Conservation (phyloP, 2,888 invertebrate genomes). For the Drosophila monieri region DNA sequence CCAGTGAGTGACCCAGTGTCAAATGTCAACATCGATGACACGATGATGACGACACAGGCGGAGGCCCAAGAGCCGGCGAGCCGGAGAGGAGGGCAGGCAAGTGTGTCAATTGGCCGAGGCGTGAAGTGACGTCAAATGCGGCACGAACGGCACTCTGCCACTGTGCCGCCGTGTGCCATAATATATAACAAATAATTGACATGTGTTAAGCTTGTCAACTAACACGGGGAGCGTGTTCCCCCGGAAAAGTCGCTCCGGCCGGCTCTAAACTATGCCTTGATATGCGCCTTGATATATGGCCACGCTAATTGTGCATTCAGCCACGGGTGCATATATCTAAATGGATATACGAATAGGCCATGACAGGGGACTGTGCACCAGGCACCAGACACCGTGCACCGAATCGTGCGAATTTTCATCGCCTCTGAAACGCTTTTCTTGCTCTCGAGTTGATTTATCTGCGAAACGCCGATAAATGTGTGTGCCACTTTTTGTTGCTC, state of each 20-base stretch:
- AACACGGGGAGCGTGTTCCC: conserved; percentile 52
- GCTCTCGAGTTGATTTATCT: conserved; percentile 65
- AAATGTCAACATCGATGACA: conserved; percentile 64
- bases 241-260: conserved; percentile 18
- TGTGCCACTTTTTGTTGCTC: conserved; percentile 49
- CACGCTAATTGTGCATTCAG: conserved; percentile 63
- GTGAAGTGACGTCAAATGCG: conserved; percentile 60
- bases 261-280: conserved; percentile 50
- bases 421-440: conserved; percentile 67
- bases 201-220: conserved; percentile 72
- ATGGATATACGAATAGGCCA: conserved; percentile 6
- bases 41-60: conserved; percentile 53
- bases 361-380: conserved; percentile 6
- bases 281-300: conserved; percentile 53
- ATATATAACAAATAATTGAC: conserved; percentile 74
- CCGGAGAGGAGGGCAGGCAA: conserved; percentile 3
- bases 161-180: conserved; percentile 52
- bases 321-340: conserved; percentile 35
- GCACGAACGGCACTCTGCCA: conserved; percentile 26
- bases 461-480: conserved; percentile 59
- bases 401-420: conserved; percentile 67
- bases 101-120: conserved; percentile 60
- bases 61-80: conserved; percentile 8
- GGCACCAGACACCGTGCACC: neutral
- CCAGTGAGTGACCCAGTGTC: conserved; percentile 55